Evolutionary conservation across 2,888 invertebrate genomes (phyloP).

Genomic region (Chymomyza fuscimana): DNA sequence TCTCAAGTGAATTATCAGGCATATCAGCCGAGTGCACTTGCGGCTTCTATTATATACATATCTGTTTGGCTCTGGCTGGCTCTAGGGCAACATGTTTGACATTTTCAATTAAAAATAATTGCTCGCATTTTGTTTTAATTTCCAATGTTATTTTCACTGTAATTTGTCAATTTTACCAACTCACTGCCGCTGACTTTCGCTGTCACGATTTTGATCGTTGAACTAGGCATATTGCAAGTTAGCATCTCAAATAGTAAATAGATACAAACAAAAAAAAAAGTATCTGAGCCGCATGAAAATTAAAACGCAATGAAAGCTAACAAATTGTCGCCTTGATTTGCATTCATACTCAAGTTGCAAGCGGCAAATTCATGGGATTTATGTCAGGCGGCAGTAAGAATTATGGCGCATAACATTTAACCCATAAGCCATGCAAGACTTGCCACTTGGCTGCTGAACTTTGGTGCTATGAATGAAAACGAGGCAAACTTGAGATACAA

Average conservation of each 20-base stretch:
- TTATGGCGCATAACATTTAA: slow-evolving; percentile 63
- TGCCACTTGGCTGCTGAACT: neutral
- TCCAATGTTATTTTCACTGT: slow-evolving; percentile 57
- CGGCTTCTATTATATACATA: neutral
- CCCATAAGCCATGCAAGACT: slow-evolving; percentile 38
- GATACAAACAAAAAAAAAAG: slow-evolving; percentile 14
- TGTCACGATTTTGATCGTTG: slow-evolving; percentile 23
- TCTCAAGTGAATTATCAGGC: neutral
- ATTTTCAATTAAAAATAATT: slow-evolving; percentile 75
- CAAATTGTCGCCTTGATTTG: neutral
- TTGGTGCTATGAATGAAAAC: neutral
- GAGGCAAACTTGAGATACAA: slow-evolving; percentile 8
- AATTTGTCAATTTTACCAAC: slow-evolving; percentile 62
- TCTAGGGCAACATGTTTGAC: slow-evolving; percentile 58
- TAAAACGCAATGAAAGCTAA: slow-evolving; percentile 5
- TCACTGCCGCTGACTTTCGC: neutral
- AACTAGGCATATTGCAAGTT: slow-evolving; percentile 44
- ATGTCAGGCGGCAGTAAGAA: slow-evolving; percentile 33
- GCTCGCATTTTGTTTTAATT: slow-evolving; percentile 69
- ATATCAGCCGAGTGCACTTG: neutral
- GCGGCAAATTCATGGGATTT: neutral
- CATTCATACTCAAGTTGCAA: neutral
- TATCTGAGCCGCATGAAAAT: slow-evolving; percentile 33
- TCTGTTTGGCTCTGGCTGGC: neutral
- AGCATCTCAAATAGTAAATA: too few relatives aligned